Conservation (phyloP, 1,140 invertebrate genomes). For the Drosophila azteca region DNA sequence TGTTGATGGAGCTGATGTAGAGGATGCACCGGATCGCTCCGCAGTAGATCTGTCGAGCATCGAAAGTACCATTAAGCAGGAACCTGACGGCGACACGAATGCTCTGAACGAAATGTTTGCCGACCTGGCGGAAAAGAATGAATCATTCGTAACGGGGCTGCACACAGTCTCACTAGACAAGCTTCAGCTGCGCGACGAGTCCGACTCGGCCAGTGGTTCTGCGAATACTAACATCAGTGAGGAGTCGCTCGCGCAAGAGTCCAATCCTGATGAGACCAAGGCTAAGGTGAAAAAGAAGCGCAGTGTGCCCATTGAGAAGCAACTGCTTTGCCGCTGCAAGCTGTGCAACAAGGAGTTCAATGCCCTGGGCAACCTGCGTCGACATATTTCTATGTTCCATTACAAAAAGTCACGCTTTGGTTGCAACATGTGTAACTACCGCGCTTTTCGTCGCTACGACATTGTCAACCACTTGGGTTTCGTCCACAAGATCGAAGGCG, state of each 20-base stretch:
- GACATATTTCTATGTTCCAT: constrained; percentile 85
- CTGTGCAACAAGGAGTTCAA: constrained; percentile 83
- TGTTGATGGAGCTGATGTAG: constrained; percentile 29
- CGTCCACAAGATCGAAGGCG: constrained; percentile 83
- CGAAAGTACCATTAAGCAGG: constrained; percentile 4
- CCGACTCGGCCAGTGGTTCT: constrained; percentile 49
- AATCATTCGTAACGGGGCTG: constrained; percentile 46
- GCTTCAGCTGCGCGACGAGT: constrained; percentile 51
- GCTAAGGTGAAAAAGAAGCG: constrained; percentile 66
- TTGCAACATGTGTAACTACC: constrained; percentile 86
- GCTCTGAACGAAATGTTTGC: constrained; percentile 63
- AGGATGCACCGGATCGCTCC: constrained; percentile 10
- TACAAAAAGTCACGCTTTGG: constrained; percentile 85
- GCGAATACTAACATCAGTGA: constrained; percentile 44
- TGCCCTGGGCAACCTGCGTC: constrained; percentile 83
- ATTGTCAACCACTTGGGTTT: constrained; percentile 85
- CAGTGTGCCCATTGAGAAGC: constrained; percentile 65
- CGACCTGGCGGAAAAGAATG: constrained; percentile 56
- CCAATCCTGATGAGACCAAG: constrained; percentile 39
- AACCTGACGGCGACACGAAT: constrained; percentile 16
- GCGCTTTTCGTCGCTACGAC: constrained; percentile 85
- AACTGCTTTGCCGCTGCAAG: constrained; percentile 75
- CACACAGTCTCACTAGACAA: constrained; percentile 72
- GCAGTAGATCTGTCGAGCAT: constrained; percentile 26
- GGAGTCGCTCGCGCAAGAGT: constrained; percentile 16